A percentile compares a stretch with the other conserved stretches of the same genome.
Conservation (phyloP, 2,113 vertebrate genomes). For the Cathartes aura region DNA sequence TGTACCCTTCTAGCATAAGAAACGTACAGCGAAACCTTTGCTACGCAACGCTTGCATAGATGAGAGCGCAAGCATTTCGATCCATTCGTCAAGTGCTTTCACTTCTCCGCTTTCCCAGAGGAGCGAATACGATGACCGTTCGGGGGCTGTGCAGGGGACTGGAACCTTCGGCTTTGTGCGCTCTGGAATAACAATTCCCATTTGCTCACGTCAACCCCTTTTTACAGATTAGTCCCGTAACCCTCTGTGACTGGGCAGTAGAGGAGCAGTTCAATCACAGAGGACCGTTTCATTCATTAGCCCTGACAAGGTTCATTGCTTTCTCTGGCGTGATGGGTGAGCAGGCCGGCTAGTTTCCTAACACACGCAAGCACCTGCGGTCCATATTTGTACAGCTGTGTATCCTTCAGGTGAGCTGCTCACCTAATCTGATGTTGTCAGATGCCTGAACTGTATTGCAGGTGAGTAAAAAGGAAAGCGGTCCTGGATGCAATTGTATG, state of each 20-base stretch:
- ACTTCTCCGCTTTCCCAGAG: background rate
- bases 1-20: background rate
- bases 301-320: background rate
- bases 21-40: background rate
- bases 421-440: background rate
- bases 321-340: background rate
- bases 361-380: fast-evolving
- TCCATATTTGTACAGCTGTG: background rate
- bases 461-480: background rate
- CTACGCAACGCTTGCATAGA: background rate
- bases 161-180: background rate
- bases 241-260: fast-evolving
- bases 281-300: background rate
- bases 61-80: fast-evolving
- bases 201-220: background rate
- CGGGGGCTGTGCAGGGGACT: fast-evolving
- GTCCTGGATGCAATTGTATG: background rate
- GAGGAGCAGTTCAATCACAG: background rate
- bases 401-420: background rate
- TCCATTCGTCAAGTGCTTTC: fast-evolving
- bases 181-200: background rate
- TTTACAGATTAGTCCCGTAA: background rate
- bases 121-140: background rate
- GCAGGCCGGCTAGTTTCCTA: background rate
- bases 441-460: background rate